These are phyloP conservation scores for zebrafish (Danio rerio) DNA, from an alignment of 2,113 vertebrate species.

Conservation along the genomic window DNA sequence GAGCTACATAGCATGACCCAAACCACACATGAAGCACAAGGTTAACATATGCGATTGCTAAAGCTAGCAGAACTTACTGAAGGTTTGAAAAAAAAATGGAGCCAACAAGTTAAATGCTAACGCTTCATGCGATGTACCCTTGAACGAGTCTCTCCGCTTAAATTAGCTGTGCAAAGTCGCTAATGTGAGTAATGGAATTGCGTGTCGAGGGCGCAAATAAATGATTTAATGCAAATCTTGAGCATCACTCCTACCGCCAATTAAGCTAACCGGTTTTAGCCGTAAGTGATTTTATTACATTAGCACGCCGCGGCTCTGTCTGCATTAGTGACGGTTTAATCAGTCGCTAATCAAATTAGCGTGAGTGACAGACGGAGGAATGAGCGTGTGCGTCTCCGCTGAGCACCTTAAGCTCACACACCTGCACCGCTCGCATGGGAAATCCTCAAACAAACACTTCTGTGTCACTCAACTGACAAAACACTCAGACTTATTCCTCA, in stretches of 20 bases:
- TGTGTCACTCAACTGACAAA: neutral
- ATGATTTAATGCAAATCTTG: constrained; percentile 82
- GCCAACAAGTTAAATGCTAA: constrained; percentile 16
- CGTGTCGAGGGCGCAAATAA: constrained; percentile 78
- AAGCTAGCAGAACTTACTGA: neutral
- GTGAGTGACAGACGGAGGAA: constrained; percentile 68
- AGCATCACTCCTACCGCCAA: constrained; percentile 79
- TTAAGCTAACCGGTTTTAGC: constrained; percentile 83
- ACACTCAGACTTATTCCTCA: neutral
- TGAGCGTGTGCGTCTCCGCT: constrained; percentile 62
- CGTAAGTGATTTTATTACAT: constrained; percentile 83
- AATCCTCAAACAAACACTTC: constrained; percentile 51
- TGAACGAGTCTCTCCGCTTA: constrained; percentile 71
- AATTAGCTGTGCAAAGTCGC: constrained; percentile 72
- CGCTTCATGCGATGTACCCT: constrained; percentile 68
- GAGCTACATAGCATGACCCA: neutral
- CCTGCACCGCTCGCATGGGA: constrained; percentile 67
- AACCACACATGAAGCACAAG: neutral
- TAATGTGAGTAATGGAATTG: constrained; percentile 79
- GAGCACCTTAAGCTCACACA: constrained; percentile 72
- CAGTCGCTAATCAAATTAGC: constrained; percentile 80
- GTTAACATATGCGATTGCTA: neutral
- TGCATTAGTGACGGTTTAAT: constrained; percentile 82
- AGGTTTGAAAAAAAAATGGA: neutral
- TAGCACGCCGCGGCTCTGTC: constrained; percentile 79